These are phyloP conservation scores for Drepana arcuata DNA, from an alignment of 1,140 invertebrate genomes.

Conservation along the genomic window DNA sequence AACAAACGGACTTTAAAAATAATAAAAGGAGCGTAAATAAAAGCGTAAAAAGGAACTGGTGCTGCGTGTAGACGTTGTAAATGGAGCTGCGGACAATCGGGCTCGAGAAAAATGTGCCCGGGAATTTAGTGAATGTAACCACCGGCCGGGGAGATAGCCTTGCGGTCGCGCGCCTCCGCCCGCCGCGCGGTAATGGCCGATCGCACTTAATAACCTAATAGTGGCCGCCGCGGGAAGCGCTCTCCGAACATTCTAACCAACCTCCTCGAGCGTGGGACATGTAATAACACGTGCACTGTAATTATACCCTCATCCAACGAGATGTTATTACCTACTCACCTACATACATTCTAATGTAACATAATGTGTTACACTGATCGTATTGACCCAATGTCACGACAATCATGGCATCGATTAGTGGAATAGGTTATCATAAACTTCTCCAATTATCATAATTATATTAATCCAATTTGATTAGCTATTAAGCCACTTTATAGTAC, in stretches of 20 bases:
- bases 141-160: slow-evolving; percentile 34
- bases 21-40: slow-evolving; percentile 71
- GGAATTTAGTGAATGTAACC: slow-evolving; percentile 65
- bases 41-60: slow-evolving; percentile 70
- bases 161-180: slow-evolving; percentile 31
- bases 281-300: too few species aligned
- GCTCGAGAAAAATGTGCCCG: slow-evolving; percentile 59
- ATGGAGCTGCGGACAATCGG: slow-evolving; percentile 67
- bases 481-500: too few species aligned
- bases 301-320: too few species aligned
- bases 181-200: slow-evolving; percentile 29
- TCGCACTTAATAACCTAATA: slow-evolving; percentile 53
- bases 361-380: too few species aligned
- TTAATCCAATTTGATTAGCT: too few species aligned
- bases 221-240: slow-evolving; percentile 14
- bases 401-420: too few species aligned
- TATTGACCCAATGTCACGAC: too few species aligned
- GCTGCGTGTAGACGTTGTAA: slow-evolving; percentile 69
- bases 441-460: too few species aligned
- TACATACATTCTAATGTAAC: too few species aligned
- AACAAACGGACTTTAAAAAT: slow-evolving; percentile 70
- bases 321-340: too few species aligned
- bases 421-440: too few species aligned
- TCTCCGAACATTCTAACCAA: slow-evolving; percentile 27
- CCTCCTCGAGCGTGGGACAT: too few species aligned